phyloP scores from a whole-genome alignment of 2,888 invertebrate species.

The Temnothorax ravouxi region DNA sequence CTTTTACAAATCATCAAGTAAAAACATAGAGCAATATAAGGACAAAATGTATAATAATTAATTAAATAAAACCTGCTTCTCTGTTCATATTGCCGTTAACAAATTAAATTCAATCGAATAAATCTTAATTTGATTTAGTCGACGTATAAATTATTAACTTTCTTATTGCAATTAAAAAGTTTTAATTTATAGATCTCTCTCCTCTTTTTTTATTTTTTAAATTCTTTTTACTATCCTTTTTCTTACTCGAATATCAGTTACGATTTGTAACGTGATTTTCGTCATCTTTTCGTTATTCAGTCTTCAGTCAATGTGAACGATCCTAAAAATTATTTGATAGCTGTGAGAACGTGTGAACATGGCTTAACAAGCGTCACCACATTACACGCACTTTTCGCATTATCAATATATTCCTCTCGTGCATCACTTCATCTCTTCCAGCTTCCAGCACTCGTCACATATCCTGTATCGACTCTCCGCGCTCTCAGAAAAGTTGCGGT shows the following conservation, averaged over 20 bases:
- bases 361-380: conserved; percentile 19
- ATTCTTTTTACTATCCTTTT: neutral
- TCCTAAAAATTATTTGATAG: neutral
- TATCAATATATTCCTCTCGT: conserved; percentile 2
- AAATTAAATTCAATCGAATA: neutral
- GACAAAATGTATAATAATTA: neutral
- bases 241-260: neutral
- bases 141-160: neutral
- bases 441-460: neutral
- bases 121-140: neutral
- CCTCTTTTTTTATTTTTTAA: neutral
- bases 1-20: neutral
- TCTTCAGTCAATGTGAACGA: neutral
- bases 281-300: neutral
- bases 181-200: neutral
- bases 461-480: conserved; percentile 55
- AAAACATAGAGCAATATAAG: neutral
- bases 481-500: conserved; percentile 4
- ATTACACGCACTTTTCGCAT: neutral
- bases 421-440: conserved; percentile 7
- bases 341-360: conserved; percentile 7
- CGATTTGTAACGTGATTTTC: neutral
- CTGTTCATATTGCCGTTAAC: neutral
- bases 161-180: neutral
- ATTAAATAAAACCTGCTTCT: neutral